Conservation (phyloP, 2,113 vertebrate genomes). For the Rhinogobius similis region DNA sequence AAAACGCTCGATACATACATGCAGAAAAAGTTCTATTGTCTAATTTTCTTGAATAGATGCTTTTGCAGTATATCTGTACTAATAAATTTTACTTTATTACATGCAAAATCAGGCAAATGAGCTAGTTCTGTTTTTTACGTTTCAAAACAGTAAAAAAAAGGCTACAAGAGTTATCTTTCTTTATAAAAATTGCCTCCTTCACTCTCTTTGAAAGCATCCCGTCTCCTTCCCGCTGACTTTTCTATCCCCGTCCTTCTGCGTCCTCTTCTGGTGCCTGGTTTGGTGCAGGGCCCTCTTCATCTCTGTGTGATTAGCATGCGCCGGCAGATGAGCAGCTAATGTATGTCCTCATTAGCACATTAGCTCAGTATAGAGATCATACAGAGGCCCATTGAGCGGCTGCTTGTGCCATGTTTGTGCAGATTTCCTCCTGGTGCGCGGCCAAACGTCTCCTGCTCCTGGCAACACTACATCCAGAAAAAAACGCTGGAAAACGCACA, state of each 20-base stretch:
- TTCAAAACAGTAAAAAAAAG: no score
- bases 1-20: no score
- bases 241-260: slow-evolving; percentile 8
- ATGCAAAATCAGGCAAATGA: no score
- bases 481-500: not conserved
- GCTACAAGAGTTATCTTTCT: no score
- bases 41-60: no score
- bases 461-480: not conserved
- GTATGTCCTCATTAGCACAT: slow-evolving; percentile 24
- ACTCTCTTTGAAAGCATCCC: no score
- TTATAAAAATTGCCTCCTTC: no score
- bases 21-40: no score
- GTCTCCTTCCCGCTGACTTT: no score
- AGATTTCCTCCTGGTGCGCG: not conserved
- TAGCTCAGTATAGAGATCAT: not conserved
- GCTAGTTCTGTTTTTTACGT: no score
- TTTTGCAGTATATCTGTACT: no score
- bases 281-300: slow-evolving; percentile 10
- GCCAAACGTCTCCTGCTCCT: not conserved
- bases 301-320: slow-evolving; percentile 17
- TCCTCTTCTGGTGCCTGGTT: slow-evolving; percentile 13
- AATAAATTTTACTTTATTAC: no score
- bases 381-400: not conserved
- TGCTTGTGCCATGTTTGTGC: not conserved
- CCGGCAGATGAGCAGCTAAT: slow-evolving; percentile 32